A percentile compares a stretch with the other conserved stretches of the same genome.
Evolutionary conservation across 2,797 vertebrate genomes (phyloP).

Genomic region (Sebastes miniatus): DNA sequence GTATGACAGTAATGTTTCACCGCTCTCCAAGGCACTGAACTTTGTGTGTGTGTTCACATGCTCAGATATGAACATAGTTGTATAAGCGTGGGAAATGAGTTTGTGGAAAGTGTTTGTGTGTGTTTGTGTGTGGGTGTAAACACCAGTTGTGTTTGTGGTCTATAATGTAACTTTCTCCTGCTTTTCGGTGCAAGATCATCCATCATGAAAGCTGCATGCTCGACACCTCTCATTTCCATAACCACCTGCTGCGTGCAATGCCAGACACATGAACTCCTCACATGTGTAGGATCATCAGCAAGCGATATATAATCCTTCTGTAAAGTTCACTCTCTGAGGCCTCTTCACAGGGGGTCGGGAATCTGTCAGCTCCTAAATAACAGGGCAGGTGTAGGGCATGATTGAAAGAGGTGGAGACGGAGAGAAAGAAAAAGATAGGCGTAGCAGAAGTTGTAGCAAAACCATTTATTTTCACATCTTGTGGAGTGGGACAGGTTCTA

Average conservation of each 20-base stretch:
- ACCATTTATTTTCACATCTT: not conserved
- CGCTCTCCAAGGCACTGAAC: not conserved
- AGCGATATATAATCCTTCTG: not conserved
- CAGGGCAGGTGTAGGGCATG: not conserved
- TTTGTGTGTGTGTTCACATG: slow-evolving; percentile 7
- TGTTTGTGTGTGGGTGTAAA: not conserved
- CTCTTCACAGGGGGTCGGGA: slow-evolving; percentile 30
- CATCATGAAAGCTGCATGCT: slow-evolving; percentile 11
- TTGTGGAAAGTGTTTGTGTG: not conserved
- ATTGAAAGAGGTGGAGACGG: slow-evolving; percentile 4
- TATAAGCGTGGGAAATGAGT: not conserved
- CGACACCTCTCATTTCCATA: slow-evolving; percentile 13
- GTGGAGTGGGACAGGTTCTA: not conserved
- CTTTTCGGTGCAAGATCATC: not conserved
- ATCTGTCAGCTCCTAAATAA: slow-evolving; percentile 51
- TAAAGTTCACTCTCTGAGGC: not conserved
- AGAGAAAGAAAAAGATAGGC: not conserved
- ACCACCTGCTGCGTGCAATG: not conserved
- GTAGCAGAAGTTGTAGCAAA: not conserved
- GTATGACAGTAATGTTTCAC: slow-evolving; percentile 52
- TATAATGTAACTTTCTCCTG: not conserved
- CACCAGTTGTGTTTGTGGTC: not conserved
- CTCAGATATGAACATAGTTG: not conserved
- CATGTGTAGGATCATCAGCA: not conserved
- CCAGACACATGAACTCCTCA: not conserved